These are phyloP conservation scores for Meriones unguiculatus DNA, from an alignment of 2,113 vertebrate genomes.

Conservation along the genomic window DNA sequence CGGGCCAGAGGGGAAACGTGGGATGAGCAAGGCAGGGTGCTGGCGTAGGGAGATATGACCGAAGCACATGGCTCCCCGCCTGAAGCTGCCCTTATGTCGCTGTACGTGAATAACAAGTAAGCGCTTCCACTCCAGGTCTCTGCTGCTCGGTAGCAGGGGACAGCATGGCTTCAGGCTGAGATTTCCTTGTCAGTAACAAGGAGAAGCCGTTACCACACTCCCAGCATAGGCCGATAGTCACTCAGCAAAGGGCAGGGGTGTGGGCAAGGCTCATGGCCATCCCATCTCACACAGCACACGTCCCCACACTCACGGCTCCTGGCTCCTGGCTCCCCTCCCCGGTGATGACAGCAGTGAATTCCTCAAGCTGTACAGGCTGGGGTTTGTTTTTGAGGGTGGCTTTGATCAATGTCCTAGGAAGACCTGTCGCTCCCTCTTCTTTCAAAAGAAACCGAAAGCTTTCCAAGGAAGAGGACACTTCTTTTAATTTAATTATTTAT, in stretches of 20 bases:
- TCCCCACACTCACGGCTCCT: no score
- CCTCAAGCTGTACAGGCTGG: neutral
- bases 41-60: neutral
- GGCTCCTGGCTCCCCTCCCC: neutral
- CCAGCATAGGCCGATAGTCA: neutral
- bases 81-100: no score
- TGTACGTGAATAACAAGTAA: neutral
- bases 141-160: neutral
- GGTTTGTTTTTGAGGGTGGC: neutral
- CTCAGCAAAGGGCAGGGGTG: neutral
- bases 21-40: neutral
- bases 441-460: neutral
- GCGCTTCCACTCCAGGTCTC: neutral
- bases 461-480: neutral
- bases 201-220: neutral
- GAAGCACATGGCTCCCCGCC: neutral
- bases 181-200: neutral
- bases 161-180: neutral
- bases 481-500: neutral
- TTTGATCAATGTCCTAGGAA: neutral
- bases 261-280: rapidly evolving
- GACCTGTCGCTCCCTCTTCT: neutral
- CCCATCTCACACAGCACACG: neutral
- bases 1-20: neutral
- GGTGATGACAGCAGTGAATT: neutral